Conservation (phyloP, 2,113 vertebrate genomes). For the Pipra filicauda region DNA sequence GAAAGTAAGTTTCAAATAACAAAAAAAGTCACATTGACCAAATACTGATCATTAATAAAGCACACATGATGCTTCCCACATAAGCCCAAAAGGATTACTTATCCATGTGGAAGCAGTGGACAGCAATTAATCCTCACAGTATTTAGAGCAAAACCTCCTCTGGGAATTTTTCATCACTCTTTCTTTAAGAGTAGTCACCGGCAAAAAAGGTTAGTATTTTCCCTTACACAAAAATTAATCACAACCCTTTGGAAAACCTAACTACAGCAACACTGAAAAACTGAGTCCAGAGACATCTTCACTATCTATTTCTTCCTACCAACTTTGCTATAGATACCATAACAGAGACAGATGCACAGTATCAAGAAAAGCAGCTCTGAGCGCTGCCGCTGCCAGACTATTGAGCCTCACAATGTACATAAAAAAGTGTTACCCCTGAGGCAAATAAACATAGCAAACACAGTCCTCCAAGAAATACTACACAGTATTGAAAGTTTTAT, state of each 20-base stretch:
- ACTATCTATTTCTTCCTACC: constrained; percentile 38
- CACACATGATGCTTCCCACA: neutral
- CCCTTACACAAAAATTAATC: neutral
- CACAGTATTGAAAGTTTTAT: constrained; percentile 23
- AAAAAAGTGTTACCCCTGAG: constrained; percentile 68
- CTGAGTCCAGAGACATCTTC: constrained; percentile 19
- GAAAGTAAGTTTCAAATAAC: neutral
- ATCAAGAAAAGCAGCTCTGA: constrained; percentile 61
- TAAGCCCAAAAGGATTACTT: neutral
- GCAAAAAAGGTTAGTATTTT: neutral
- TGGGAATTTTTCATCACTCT: neutral
- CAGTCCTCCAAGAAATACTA: constrained; percentile 57
- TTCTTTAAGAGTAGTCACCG: neutral
- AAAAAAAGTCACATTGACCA: neutral
- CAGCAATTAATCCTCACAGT: neutral
- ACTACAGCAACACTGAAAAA: neutral
- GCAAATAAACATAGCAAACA: constrained; percentile 61
- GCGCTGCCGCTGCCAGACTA: constrained; percentile 59
- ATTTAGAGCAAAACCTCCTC: neutral
- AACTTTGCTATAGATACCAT: constrained; percentile 55
- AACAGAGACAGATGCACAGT: constrained; percentile 66
- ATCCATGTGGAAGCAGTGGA: neutral
- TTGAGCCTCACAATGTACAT: constrained; percentile 63
- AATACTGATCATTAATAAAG: neutral
- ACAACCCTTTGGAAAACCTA: neutral